Base-by-base conservation (phyloP, 1,140 invertebrate species). In the Drosophila rufa region DNA sequence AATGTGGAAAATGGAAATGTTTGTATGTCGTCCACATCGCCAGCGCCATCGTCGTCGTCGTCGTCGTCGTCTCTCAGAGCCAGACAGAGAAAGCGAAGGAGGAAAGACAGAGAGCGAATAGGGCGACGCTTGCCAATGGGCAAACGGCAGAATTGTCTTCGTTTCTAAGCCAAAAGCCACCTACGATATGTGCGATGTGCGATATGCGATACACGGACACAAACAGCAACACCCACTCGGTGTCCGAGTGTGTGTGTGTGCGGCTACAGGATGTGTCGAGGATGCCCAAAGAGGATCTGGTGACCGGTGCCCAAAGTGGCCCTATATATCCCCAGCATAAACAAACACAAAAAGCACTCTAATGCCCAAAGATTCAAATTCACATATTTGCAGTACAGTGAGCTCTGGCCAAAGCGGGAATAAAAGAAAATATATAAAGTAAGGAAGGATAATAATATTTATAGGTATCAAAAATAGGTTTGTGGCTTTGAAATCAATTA, bases 141-240 rank as follows among this genome's bases (percentile, higher is more conserved):
- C 78, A 80, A 60, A 80, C 79, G 64, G 75, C 76, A 79, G 78
- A 79, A 76, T 73, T 77, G 74, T 77, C 75, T 77, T 78, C 74
- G 74, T 60, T 77, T 59, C 75, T 77, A 77, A 78, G 64, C 56
- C 48, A 75, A 64, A 55, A 58, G 68, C 55, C 70, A 75, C 51
- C 60, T 75, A 75, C 71, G 57, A 74, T 46, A 70, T 59, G 47
- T 69, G 46, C 27, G 40, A 64, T 61, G 59, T 56, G 30, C 30
- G 30, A 57, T 25, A 19, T 51, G 50, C n/a, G 58, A 60, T 60
- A 60, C 62, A 73, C 47, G 51, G n/a, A 55, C 46, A 51, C 25
- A 33, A 27, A 30, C 27, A 55, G 62, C 51, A 73, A 36, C n/a
- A 60, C 69, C 42, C 69, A 48, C 30, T 4, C 6, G 46, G 36